Conservation (phyloP, 2,888 invertebrate genomes). For the Diadegma fenestrale region DNA sequence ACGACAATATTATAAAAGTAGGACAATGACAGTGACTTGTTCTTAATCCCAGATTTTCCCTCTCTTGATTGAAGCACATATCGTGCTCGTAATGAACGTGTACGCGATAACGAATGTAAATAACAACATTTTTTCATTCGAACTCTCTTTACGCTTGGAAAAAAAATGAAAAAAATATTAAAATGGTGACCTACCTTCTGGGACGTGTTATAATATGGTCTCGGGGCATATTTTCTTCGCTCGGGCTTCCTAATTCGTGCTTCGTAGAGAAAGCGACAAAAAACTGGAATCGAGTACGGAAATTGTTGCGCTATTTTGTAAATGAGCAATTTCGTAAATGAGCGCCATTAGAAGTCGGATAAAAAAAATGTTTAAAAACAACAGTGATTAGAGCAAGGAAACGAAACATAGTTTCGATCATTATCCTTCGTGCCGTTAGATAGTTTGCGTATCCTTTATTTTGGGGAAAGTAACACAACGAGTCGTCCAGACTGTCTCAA, state of each 20-base stretch:
- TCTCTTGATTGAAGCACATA: constrained; percentile 26
- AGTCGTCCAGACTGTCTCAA: no score
- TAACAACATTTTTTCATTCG: constrained; percentile 42
- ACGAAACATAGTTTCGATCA: background rate
- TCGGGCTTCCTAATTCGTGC: constrained; percentile 36
- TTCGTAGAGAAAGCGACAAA: constrained; percentile 28
- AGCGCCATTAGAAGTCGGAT: background rate
- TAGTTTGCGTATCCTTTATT: background rate
- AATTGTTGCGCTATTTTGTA: constrained; percentile 10
- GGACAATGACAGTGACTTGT: constrained; percentile 58
- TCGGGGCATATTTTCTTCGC: background rate
- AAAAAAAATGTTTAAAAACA: background rate
- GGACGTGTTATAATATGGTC: constrained; percentile 27
- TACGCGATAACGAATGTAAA: constrained; percentile 33
- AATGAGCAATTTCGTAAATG: constrained; percentile 11
- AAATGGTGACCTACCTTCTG: constrained; percentile 54
- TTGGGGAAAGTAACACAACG: no score
- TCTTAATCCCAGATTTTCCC: constrained; percentile 25
- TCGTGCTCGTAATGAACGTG: constrained; percentile 51
- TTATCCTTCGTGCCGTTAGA: no score
- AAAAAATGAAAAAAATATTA: constrained; percentile 30
- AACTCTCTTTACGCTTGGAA: constrained; percentile 21
- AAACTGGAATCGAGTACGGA: constrained; percentile 13
- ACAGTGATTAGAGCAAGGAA: background rate
- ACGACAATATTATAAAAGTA: constrained; percentile 57